Percentiles rank a stretch among this genome's conserved stretches.
Conservation (phyloP, 2,113 vertebrate genomes). For the Dolichotis patagonum region DNA sequence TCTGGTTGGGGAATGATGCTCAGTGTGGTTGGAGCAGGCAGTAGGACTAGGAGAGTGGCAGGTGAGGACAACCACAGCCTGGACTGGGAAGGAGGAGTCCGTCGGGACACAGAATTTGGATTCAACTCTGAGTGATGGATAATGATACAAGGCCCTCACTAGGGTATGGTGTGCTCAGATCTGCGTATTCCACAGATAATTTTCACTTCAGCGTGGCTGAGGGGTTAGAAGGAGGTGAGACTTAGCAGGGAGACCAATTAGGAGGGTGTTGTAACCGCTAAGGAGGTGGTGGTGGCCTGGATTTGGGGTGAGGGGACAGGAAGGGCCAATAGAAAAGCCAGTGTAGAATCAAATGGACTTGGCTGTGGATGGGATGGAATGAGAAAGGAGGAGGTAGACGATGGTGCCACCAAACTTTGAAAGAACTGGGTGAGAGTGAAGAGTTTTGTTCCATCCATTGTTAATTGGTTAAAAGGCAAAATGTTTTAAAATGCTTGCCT, state of each 20-base stretch:
- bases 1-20: not conserved
- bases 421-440: not conserved
- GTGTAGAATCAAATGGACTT: not conserved
- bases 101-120: too few species aligned
- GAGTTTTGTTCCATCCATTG: not conserved
- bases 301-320: not conserved
- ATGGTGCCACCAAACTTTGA: too few species aligned
- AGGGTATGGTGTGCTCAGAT: not conserved
- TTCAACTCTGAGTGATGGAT: not conserved
- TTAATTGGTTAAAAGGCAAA: not conserved
- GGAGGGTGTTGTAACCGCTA: not conserved
- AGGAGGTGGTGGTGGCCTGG: not conserved
- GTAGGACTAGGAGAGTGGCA: not conserved
- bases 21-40: not conserved
- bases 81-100: accelerated
- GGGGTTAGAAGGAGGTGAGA: not conserved
- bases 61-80: not conserved
- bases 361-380: accelerated
- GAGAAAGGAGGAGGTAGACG: not conserved
- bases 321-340: not conserved
- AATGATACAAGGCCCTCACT: not conserved
- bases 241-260: not conserved
- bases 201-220: not conserved
- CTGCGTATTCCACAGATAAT: not conserved
- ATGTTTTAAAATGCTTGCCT: not conserved